These are phyloP conservation scores for Chloroclysta siterata DNA, from an alignment of 2,888 invertebrate genomes.

Conservation along the genomic window DNA sequence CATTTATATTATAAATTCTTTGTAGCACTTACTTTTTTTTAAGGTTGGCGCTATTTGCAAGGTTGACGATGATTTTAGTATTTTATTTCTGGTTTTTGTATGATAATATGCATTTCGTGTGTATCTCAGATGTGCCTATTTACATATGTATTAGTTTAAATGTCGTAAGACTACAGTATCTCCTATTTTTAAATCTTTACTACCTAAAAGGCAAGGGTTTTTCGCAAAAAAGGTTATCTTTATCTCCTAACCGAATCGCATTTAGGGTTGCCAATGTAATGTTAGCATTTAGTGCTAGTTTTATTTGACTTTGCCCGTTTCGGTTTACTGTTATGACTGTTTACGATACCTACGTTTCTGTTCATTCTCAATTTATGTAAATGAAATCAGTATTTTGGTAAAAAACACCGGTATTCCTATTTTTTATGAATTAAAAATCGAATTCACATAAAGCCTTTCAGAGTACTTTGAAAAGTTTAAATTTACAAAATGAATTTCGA, in stretches of 20 bases:
- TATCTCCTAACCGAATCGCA: conserved; percentile 17
- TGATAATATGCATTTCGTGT: too few species aligned
- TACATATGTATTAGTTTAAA: not conserved
- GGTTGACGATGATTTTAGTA: too few species aligned
- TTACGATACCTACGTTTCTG: conserved; percentile 9
- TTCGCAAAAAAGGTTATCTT: conserved; percentile 10
- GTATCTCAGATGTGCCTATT: not conserved
- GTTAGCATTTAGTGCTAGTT: conserved; percentile 26
- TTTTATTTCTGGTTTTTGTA: too few species aligned
- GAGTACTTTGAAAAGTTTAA: too few species aligned
- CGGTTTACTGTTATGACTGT: conserved; percentile 23
- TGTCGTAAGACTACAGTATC: not conserved
- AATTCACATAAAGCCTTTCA: too few species aligned
- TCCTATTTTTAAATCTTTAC: conserved; percentile 4
- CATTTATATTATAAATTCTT: too few species aligned
- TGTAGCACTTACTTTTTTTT: too few species aligned
- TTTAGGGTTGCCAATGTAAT: conserved; percentile 18
- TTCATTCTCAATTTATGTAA: conserved; percentile 23
- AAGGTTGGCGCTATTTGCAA: too few species aligned
- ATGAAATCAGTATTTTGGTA: conserved; percentile 13
- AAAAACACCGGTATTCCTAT: not conserved
- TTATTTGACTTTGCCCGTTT: conserved; percentile 23
- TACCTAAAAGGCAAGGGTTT: not conserved
- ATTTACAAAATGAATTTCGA: too few species aligned
- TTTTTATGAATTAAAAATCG: too few species aligned